Percentiles rank a stretch among this genome's conserved stretches.
These are phyloP conservation scores for Onychomys torridus DNA, from an alignment of 2,797 vertebrate genomes.

Conservation along the genomic window DNA sequence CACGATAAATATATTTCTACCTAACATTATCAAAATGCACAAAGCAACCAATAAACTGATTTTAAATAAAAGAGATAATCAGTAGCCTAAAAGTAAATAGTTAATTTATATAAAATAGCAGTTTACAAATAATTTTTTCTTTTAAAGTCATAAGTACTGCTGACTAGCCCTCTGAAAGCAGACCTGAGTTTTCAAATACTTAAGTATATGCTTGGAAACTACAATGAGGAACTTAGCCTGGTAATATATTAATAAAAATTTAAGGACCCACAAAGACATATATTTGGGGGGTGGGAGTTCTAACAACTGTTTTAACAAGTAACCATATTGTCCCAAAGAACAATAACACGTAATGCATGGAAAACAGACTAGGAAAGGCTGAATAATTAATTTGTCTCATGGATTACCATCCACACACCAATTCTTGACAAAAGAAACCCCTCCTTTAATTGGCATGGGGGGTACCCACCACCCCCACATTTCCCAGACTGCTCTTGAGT, in stretches of 20 bases:
- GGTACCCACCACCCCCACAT: too few relatives aligned
- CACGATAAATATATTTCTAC: background rate
- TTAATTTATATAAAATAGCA: background rate
- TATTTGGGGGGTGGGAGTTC: background rate
- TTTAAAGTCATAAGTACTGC: background rate
- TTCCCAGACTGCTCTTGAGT: too few relatives aligned
- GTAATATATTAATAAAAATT: background rate
- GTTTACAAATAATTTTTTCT: background rate
- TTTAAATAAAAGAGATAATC: background rate
- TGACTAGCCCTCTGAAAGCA: background rate
- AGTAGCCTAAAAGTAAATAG: background rate
- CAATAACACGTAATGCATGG: background rate
- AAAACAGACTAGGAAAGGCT: background rate
- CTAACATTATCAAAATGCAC: background rate
- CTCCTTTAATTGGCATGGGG: background rate
- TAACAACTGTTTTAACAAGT: background rate
- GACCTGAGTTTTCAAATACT: background rate
- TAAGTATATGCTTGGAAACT: background rate
- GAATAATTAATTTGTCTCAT: background rate
- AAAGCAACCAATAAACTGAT: background rate
- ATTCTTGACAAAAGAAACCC: background rate
- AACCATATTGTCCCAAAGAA: background rate
- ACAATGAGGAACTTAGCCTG: background rate
- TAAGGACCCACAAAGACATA: background rate
- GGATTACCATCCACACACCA: background rate